Evolutionary conservation across 2,797 vertebrate genomes (phyloP).

Genomic region (Neosalanx taihuensis): DNA sequence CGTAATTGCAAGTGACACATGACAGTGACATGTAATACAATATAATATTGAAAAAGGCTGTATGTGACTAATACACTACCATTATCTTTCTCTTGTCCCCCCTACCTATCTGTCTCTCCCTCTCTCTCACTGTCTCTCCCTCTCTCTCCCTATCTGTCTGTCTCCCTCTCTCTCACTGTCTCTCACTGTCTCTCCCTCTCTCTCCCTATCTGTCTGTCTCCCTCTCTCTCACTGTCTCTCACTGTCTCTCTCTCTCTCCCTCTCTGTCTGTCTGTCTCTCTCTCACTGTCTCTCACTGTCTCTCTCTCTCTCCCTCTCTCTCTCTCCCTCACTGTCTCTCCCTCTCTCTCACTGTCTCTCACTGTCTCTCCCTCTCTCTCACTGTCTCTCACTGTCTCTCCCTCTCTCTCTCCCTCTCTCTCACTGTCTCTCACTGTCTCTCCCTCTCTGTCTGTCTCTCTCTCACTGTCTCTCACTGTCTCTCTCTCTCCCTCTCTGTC

Average conservation of each 20-base stretch:
- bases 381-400: background rate
- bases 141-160: background rate
- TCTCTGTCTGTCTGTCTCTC: background rate
- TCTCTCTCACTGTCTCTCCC: conserved; percentile 1
- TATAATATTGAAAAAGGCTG: background rate
- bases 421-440: background rate
- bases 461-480: background rate
- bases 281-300: background rate
- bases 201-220: no score
- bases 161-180: background rate
- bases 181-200: no score
- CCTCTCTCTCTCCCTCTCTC: background rate
- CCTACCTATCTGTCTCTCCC: background rate
- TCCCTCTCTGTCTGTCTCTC: conserved; percentile 9
- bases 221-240: conserved; percentile 3
- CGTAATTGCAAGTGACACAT: background rate
- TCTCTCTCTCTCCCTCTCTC: conserved; percentile 3
- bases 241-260: background rate
- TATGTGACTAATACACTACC: background rate
- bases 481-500: conserved; percentile 7
- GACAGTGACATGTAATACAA: background rate
- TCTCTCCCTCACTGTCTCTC: background rate
- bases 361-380: background rate
- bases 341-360: conserved; percentile 1
- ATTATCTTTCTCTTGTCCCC: background rate